Percentiles rank a stretch among this genome's conserved stretches.
Conservation (phyloP, 1,140 invertebrate genomes). For the Lepidurus couesii region DNA sequence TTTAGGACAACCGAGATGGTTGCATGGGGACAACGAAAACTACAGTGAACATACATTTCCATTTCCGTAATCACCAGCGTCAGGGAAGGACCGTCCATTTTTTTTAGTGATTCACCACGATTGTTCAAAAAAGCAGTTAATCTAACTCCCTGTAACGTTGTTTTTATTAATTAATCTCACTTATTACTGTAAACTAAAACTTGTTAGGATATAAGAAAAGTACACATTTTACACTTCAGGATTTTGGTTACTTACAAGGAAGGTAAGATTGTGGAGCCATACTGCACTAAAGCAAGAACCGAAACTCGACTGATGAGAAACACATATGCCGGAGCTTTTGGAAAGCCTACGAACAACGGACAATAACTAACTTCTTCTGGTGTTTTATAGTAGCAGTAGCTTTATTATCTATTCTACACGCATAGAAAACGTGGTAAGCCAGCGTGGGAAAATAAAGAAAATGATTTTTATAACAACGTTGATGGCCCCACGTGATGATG, state of each 20-base stretch:
- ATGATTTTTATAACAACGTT: no score
- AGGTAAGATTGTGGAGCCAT: background rate
- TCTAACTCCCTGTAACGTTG: no score
- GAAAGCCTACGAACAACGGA: background rate
- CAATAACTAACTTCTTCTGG: background rate
- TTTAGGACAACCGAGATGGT: background rate
- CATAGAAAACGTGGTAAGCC: background rate
- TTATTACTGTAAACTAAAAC: no score
- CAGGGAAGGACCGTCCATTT: background rate
- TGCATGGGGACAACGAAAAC: background rate
- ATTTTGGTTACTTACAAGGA: background rate
- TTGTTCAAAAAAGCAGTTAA: no score
- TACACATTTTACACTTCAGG: no score
- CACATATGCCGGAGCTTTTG: background rate
- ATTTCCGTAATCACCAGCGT: background rate
- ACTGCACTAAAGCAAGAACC: background rate
- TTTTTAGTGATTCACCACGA: background rate
- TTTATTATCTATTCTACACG: background rate
- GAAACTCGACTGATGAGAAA: background rate
- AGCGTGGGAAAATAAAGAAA: background rate
- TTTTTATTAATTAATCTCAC: background rate
- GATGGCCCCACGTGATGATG: background rate
- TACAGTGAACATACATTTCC: background rate
- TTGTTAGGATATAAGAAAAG: no score
- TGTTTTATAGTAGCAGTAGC: background rate